phyloP scores from a whole-genome alignment of 2,113 vertebrate genomes.

The Indicator maculatus region DNA sequence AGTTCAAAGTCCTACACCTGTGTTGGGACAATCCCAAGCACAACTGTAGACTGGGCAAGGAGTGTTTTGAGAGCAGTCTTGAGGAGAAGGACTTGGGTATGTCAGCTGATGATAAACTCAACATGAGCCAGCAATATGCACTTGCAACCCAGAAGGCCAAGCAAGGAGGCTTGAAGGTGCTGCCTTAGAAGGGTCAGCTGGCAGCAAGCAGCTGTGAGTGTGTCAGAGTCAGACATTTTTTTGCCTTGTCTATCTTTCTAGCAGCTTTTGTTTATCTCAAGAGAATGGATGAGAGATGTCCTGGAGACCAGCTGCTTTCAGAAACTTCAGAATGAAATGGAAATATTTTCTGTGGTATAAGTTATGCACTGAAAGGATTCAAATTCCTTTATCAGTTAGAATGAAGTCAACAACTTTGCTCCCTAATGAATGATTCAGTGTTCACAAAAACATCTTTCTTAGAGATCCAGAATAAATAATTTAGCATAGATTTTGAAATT shows the following conservation, averaged over 20 bases:
- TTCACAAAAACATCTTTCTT: background rate
- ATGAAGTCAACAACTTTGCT: background rate
- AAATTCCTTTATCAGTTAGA: background rate
- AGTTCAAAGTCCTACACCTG: too few species aligned
- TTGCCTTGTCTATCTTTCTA: background rate
- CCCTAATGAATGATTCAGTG: background rate
- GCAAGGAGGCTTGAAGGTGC: background rate
- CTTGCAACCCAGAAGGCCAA: background rate
- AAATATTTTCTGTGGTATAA: background rate
- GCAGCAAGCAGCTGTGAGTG: background rate
- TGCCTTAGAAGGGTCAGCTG: background rate
- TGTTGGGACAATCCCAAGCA: too few species aligned
- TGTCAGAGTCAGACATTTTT: background rate
- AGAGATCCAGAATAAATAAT: background rate
- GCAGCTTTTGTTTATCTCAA: background rate
- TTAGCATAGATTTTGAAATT: background rate
- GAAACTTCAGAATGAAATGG: background rate
- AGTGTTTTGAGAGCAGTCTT: too few species aligned
- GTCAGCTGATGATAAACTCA: too few species aligned
- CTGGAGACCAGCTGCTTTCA: background rate
- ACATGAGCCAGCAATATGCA: too few species aligned
- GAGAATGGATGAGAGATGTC: background rate
- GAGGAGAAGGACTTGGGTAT: too few species aligned
- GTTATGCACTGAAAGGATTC: background rate
- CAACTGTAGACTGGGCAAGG: too few species aligned